Evolutionary conservation across 2,797 vertebrate species (phyloP).

Genomic region (Sebastes jordani): DNA sequence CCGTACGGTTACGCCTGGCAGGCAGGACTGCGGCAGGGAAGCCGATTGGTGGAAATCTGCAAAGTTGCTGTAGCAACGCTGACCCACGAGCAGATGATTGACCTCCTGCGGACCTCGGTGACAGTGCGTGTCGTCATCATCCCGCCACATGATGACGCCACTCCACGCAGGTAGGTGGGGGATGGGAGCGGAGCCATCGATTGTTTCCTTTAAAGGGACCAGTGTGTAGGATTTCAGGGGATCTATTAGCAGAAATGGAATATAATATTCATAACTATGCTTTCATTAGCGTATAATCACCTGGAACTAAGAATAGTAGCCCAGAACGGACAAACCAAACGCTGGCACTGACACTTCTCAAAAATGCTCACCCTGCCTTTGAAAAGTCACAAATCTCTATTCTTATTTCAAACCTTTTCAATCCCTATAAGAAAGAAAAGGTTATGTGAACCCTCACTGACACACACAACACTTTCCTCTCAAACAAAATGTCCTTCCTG

Average conservation of each 20-base stretch:
- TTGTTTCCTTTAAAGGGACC: not conserved
- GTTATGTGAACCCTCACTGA: not conserved
- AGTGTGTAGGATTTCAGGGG: not conserved
- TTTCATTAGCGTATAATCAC: not conserved
- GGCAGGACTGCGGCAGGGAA: conserved; percentile 95
- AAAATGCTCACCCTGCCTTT: too few species aligned
- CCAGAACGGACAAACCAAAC: too few species aligned
- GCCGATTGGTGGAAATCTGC: conserved; percentile 97
- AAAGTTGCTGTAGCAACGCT: conserved; percentile 96
- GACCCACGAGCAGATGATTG: conserved; percentile 99
- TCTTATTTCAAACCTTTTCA: not conserved
- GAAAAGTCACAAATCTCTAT: not conserved
- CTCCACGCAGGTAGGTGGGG: conserved; percentile 91
- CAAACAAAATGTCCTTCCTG: not conserved
- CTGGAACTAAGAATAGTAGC: too few species aligned
- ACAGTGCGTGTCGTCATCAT: conserved; percentile 96
- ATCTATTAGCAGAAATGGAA: not conserved
- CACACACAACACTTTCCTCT: not conserved
- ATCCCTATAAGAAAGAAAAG: too few species aligned
- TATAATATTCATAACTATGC: not conserved
- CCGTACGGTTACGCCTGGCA: conserved; percentile 99
- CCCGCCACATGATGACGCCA: conserved; percentile 95
- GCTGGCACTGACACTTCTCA: too few species aligned
- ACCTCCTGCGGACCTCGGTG: conserved; percentile 95
- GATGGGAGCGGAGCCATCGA: not conserved